phyloP scores from a whole-genome alignment of 1,140 invertebrate species.

The Lepidurus apus region DNA sequence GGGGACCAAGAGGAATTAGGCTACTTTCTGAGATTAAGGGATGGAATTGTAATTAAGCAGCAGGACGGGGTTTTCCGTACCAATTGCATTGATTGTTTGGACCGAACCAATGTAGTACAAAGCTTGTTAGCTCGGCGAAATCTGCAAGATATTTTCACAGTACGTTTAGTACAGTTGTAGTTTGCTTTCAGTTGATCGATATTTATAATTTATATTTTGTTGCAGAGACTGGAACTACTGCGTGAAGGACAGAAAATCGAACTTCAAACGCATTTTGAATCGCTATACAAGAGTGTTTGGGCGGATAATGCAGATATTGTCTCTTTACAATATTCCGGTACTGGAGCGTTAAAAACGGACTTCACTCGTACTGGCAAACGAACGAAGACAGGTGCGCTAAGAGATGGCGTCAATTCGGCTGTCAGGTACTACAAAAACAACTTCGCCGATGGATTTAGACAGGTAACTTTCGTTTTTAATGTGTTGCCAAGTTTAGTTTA shows the following conservation, averaged over 20 bases:
- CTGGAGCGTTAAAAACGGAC: slow-evolving; percentile 95
- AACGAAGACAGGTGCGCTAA: slow-evolving; percentile 72
- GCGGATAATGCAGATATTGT: slow-evolving; percentile 96
- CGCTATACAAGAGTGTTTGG: slow-evolving; percentile 82
- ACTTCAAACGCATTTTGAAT: slow-evolving; percentile 59
- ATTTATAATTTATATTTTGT: slow-evolving; percentile 35
- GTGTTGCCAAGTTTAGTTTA: neutral
- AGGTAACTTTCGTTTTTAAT: slow-evolving; percentile 52
- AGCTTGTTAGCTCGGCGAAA: slow-evolving; percentile 82
- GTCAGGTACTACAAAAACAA: slow-evolving; percentile 97
- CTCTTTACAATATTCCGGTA: slow-evolving; percentile 93
- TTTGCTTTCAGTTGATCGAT: slow-evolving; percentile 27
- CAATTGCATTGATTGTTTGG: slow-evolving; percentile 98
- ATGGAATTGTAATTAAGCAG: slow-evolving; percentile 63
- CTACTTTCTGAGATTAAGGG: slow-evolving; percentile 71
- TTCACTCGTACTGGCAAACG: slow-evolving; percentile 94
- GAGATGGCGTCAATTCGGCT: slow-evolving; percentile 85
- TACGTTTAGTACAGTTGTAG: slow-evolving; percentile 36
- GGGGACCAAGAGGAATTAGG: slow-evolving; percentile 82
- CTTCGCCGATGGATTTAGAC: slow-evolving; percentile 90
- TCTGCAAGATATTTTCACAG: slow-evolving; percentile 62
- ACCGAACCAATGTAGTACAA: slow-evolving; percentile 98
- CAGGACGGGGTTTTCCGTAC: slow-evolving; percentile 90
- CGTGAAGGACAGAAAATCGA: slow-evolving; percentile 57
- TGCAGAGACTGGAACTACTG: slow-evolving; percentile 62